Conservation (phyloP, 2,888 invertebrate genomes). For the Frankliniella fusca region DNA sequence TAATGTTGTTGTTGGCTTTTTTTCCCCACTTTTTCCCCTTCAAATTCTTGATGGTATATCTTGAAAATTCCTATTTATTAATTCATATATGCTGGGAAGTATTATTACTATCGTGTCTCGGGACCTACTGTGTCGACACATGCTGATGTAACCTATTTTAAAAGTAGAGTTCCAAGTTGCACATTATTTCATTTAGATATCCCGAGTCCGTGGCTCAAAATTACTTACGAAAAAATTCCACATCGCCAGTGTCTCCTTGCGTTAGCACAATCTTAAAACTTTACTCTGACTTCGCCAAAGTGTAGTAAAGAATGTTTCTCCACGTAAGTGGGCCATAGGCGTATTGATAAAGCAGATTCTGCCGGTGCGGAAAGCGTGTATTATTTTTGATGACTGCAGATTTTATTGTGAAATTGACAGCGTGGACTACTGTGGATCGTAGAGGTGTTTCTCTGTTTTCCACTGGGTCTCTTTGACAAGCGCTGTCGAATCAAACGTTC, state of each 20-base stretch:
- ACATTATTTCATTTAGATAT: slow-evolving; percentile 26
- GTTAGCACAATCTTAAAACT: slow-evolving; percentile 13
- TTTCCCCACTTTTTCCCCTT: too few relatives aligned
- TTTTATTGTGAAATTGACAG: slow-evolving; percentile 18
- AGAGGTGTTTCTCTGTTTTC: not conserved
- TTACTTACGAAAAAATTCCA: slow-evolving; percentile 2
- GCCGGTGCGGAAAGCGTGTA: slow-evolving; percentile 8
- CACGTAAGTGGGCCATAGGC: not conserved
- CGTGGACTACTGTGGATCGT: not conserved
- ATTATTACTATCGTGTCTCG: too few relatives aligned
- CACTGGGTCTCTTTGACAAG: not conserved
- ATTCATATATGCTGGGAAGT: too few relatives aligned
- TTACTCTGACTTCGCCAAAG: not conserved
- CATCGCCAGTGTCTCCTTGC: slow-evolving; percentile 8
- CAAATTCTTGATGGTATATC: too few relatives aligned
- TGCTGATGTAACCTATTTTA: not conserved
- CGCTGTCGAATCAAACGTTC: slow-evolving; percentile 16
- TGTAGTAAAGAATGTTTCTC: slow-evolving; percentile 1
- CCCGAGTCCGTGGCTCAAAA: not conserved
- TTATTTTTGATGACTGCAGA: slow-evolving; percentile 23
- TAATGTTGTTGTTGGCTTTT: too few relatives aligned
- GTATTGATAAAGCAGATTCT: not conserved
- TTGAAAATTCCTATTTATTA: too few relatives aligned
- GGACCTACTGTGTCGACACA: too few relatives aligned
- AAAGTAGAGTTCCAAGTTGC: slow-evolving; percentile 11